These are phyloP conservation scores for Hyperopisus bebe DNA, from an alignment of 2,113 vertebrate genomes.

Conservation along the genomic window DNA sequence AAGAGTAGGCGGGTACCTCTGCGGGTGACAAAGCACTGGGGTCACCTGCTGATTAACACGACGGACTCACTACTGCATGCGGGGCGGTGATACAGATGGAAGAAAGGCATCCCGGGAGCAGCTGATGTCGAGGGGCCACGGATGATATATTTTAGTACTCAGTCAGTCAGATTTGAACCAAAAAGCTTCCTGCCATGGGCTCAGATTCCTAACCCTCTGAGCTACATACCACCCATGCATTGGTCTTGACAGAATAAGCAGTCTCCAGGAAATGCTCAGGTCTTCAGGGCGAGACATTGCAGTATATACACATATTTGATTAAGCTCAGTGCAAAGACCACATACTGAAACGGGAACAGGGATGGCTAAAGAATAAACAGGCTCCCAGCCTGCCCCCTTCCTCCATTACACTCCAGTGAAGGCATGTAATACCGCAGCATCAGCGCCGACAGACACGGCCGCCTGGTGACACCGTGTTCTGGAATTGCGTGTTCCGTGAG, in stretches of 20 bases:
- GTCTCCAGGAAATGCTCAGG: background rate
- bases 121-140: background rate
- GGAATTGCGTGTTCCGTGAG: background rate
- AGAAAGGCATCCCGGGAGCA: background rate
- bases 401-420: background rate
- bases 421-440: background rate
- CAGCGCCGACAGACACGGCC: background rate
- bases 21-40: conserved; percentile 41
- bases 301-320: background rate
- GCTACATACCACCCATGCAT: background rate
- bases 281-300: background rate
- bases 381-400: background rate
- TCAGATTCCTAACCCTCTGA: background rate
- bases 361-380: background rate
- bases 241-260: background rate
- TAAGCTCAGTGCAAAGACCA: background rate
- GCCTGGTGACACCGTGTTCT: background rate
- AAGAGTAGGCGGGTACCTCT: conserved; percentile 70
- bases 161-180: background rate
- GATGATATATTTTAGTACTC: background rate
- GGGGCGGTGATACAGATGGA: background rate
- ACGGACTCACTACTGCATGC: background rate
- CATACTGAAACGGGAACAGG: background rate
- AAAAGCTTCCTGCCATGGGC: background rate
- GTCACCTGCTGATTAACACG: background rate